Base-by-base conservation (phyloP, 2,797 vertebrate genomes). In the Myotis planiceps region DNA sequence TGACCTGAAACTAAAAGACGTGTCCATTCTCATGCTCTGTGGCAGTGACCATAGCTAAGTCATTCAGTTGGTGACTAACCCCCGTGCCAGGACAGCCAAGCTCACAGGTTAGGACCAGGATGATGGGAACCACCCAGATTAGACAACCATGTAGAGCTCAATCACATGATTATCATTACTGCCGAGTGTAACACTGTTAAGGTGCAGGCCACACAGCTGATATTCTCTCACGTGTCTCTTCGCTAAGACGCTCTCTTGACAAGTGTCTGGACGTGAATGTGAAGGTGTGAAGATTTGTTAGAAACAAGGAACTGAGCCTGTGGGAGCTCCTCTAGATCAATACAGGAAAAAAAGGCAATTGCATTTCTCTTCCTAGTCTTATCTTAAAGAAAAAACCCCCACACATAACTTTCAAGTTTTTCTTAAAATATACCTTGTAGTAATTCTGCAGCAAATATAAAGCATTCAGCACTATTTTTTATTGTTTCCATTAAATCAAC, bases 401-500 rank as follows among this genome's bases (percentile, higher is more conserved):
- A 82, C 18, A 81, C 37, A 83, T 45, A 94, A 68, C 76, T 92
- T 94, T 72, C 72, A 92, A 79, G 79, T 80, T 93, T 95, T 87
- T 53, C 71, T 90, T 92, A 95, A 95, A 94, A 96, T 92, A 92
- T 60, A 95, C 85, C 92, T 92, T 83, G 49, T 79, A 94, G 89
- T 95, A 94, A 97, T 94, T 96, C 90, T 90, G 45, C 34, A 78
- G 85, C 79, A 91, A 94, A 97, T 89, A 95, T 79, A 97, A 98
- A 94, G 85, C 85, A 89, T 95, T 98, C 93, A 96, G 90, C 90
- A 97, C 45, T 83, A 81, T 88, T 96, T 96, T 96, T 96, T 94
- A 96, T 93, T 12, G 32, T 90, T 92, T 92, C 86, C 86, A 92
- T 96, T 95, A 95, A 96, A 94, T 95, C 84, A 90, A 65, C 58